A percentile compares a stretch with the other conserved stretches of the same genome.
These are phyloP conservation scores for Salvator merianae DNA, from an alignment of 2,113 vertebrate genomes.

Conservation along the genomic window DNA sequence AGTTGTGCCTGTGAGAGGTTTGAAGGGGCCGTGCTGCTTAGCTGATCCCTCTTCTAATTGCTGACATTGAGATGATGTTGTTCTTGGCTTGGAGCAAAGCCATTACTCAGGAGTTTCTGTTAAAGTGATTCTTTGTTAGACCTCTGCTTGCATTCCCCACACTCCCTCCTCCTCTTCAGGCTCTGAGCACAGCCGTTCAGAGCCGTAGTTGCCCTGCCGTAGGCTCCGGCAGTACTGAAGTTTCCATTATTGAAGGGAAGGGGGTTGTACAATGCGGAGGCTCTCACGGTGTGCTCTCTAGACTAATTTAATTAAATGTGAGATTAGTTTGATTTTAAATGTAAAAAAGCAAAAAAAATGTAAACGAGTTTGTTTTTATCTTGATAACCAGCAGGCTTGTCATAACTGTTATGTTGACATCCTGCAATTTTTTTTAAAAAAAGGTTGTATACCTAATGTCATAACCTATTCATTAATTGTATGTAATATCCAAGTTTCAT, in stretches of 20 bases:
- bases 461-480: background rate
- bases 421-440: background rate
- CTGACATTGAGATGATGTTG: slow-evolving; percentile 84
- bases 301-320: slow-evolving; percentile 25
- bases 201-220: slow-evolving; percentile 52
- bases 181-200: slow-evolving; percentile 59
- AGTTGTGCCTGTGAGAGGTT: slow-evolving; percentile 60
- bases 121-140: slow-evolving; percentile 85
- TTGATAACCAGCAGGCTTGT: background rate
- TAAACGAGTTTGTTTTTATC: background rate
- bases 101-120: slow-evolving; percentile 84
- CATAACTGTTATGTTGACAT: background rate
- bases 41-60: slow-evolving; percentile 81
- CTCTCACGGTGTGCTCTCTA: background rate
- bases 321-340: slow-evolving; percentile 7
- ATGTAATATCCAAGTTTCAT: background rate
- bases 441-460: background rate
- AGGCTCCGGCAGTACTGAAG: slow-evolving; percentile 44
- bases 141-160: slow-evolving; percentile 65
- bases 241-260: slow-evolving; percentile 45
- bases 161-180: slow-evolving; percentile 59
- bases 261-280: slow-evolving; percentile 41
- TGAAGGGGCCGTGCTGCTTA: slow-evolving; percentile 55
- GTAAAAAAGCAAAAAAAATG: background rate
- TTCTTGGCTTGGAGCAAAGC: slow-evolving; percentile 78